phyloP scores from a whole-genome alignment of 2,888 invertebrate species.

The Zhengitettix transpicula region DNA sequence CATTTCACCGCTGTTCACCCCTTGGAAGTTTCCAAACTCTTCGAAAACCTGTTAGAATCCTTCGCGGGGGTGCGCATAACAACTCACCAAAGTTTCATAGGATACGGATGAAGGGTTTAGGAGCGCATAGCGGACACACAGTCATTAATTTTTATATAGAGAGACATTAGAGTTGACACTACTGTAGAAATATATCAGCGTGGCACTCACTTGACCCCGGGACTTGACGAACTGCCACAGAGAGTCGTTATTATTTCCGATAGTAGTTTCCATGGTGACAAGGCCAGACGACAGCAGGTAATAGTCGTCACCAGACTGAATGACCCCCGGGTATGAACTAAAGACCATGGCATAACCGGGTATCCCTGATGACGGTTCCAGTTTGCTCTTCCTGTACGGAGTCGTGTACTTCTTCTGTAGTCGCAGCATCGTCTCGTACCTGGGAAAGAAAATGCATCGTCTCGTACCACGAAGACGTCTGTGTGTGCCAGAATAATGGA shows the following conservation, averaged over 20 bases:
- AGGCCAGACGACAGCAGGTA: slow-evolving; percentile 42
- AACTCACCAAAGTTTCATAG: too few species aligned
- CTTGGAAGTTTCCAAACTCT: too few species aligned
- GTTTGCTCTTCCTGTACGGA: slow-evolving; percentile 24
- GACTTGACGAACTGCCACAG: slow-evolving; percentile 39
- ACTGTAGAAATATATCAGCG: too few species aligned
- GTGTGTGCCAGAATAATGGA: not conserved
- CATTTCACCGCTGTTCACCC: too few species aligned
- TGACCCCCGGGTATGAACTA: slow-evolving; percentile 41
- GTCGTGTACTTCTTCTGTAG: slow-evolving; percentile 50
- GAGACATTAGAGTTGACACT: too few species aligned
- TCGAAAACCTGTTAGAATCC: too few species aligned
- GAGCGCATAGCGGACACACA: too few species aligned
- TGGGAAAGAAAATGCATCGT: slow-evolving; percentile 15
- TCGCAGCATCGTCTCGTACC: slow-evolving; percentile 46
- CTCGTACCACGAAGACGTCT: too few species aligned
- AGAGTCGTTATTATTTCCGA: slow-evolving; percentile 43
- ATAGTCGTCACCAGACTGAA: slow-evolving; percentile 45
- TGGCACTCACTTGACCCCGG: too few species aligned
- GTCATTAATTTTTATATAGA: too few species aligned
- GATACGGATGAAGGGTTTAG: too few species aligned
- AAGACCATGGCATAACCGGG: slow-evolving; percentile 41
- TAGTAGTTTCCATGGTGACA: slow-evolving; percentile 48
- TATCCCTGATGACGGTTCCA: slow-evolving; percentile 21
- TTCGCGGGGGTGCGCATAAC: too few species aligned